Evolutionary conservation across 2,797 vertebrate species (phyloP), one percentile per base, ranked within the genome.

Genomic region (Momotus momota): DNA sequence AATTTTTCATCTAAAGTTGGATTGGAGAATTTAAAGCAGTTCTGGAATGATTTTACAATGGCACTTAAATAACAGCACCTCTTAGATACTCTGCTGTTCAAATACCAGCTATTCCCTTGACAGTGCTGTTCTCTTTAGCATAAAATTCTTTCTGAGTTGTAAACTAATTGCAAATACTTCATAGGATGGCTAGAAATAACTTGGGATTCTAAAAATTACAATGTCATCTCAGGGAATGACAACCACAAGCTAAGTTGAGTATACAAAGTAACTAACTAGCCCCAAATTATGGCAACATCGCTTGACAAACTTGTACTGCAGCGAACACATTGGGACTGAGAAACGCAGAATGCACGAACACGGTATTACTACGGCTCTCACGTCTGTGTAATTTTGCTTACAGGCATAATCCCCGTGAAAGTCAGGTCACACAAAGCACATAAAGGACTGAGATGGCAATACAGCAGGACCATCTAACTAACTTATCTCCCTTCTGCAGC

Each of bases 361-460:
- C 25, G 9, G 1, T 8, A 4, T 12, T 26, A 6, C 17, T 2
- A 6, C 1, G 21, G 66, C 45, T 25, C 11, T 33, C 26, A 14
- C 0, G 1, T 4, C 71, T 16, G 17, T 0, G 2, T 4, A 5
- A 40, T 7, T 64, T 33, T 13, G 25, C 15, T 33, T 22, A 18
- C 4, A 3, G 3, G 0, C 2, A 10, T 1, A 31, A 43, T 2
- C 13, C 27, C 27, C 19, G 5, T 1, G 20, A 10, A 14, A 73
- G 5, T 8, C 75, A 54, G 26, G 29, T 25, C 43, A 5, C 0
- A 2, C 1, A 23, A 3, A 14, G 55, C 64, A 73, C 8, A 2
- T 2, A 2, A 25, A 62, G 10, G 26, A 8, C 64, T 3, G 61
- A 55, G 20, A 20, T 2, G 23, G n/a, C 41, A 52, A 6, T 0